A percentile compares a stretch with the other conserved stretches of the same genome.
phyloP scores from a whole-genome alignment of 2,888 invertebrate species.

The Eumerus sabulonum region DNA sequence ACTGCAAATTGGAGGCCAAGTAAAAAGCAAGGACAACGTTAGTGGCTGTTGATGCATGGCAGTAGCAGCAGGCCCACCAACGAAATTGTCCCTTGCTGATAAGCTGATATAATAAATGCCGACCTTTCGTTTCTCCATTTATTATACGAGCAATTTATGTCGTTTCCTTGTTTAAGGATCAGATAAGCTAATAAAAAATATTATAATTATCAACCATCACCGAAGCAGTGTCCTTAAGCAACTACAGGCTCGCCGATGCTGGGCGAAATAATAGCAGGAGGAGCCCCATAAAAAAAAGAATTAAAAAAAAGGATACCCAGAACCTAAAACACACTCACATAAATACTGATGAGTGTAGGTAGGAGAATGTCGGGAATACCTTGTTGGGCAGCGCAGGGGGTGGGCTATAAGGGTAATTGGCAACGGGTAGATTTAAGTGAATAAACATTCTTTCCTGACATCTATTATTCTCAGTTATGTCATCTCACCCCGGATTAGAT shows the following conservation, averaged over 20 bases:
- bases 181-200: conserved; percentile 79
- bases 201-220: conserved; percentile 76
- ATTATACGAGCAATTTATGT: conserved; percentile 78
- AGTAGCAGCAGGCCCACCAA: conserved; percentile 20
- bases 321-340: not conserved
- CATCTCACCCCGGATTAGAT: conserved; percentile 62
- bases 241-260: not conserved
- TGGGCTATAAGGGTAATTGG: conserved; percentile 65
- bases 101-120: conserved; percentile 79
- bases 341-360: conserved; percentile 6
- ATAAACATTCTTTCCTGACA: conserved; percentile 64
- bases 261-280: not conserved
- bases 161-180: conserved; percentile 76
- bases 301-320: conserved; percentile 25
- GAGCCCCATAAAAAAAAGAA: conserved; percentile 35
- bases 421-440: conserved; percentile 66
- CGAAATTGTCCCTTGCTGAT: conserved; percentile 78
- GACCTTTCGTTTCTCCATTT: conserved; percentile 79
- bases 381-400: conserved; percentile 31
- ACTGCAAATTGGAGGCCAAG: conserved; percentile 35
- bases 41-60: conserved; percentile 14
- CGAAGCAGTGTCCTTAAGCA: conserved; percentile 53
- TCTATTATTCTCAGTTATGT: conserved; percentile 67
- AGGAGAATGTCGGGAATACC: conserved; percentile 25
- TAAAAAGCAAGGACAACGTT: conserved; percentile 33